These are phyloP conservation scores for Lasioglossum figueresi DNA, from an alignment of 2,888 invertebrate species.

Conservation along the genomic window DNA sequence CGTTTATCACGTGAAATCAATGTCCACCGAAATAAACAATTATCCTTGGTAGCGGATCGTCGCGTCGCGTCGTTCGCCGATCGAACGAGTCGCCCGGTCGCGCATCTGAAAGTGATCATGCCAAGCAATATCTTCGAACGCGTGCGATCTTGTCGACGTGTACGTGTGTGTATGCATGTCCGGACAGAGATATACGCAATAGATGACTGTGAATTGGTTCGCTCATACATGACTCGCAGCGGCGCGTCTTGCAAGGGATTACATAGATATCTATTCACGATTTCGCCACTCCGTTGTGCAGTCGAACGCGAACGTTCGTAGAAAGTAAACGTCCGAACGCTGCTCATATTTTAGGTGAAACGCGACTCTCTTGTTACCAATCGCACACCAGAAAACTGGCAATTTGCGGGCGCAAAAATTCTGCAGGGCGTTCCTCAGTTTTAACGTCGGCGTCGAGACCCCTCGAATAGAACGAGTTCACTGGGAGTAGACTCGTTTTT, in stretches of 20 bases:
- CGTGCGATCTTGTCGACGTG: slow-evolving; percentile 16
- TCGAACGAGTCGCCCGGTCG: neutral
- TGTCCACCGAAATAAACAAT: slow-evolving; percentile 46
- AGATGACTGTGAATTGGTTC: slow-evolving; percentile 57
- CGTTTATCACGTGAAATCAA: slow-evolving; percentile 19
- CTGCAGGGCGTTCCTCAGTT: neutral
- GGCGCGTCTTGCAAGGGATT: slow-evolving; percentile 60
- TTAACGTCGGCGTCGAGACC: neutral
- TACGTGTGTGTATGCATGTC: slow-evolving; percentile 1
- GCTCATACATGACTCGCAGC: slow-evolving; percentile 53
- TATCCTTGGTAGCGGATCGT: slow-evolving; percentile 29
- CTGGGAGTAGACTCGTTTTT: too few species aligned
- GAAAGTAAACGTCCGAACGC: slow-evolving; percentile 60
- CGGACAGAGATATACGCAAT: slow-evolving; percentile 52
- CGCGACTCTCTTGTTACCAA: slow-evolving; percentile 5
- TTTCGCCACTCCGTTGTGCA: slow-evolving; percentile 60
- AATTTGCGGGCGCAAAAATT: slow-evolving; percentile 2
- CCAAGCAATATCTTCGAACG: slow-evolving; percentile 27
- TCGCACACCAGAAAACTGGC: neutral
- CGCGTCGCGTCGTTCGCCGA: neutral
- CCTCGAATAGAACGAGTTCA: neutral
- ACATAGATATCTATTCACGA: slow-evolving; percentile 63
- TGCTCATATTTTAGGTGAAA: slow-evolving; percentile 61
- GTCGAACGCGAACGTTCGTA: slow-evolving; percentile 58
- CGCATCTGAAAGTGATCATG: slow-evolving; percentile 34